Evolutionary conservation across 2,797 vertebrate species (phyloP).

Genomic region (Pantherophis vulpinus): DNA sequence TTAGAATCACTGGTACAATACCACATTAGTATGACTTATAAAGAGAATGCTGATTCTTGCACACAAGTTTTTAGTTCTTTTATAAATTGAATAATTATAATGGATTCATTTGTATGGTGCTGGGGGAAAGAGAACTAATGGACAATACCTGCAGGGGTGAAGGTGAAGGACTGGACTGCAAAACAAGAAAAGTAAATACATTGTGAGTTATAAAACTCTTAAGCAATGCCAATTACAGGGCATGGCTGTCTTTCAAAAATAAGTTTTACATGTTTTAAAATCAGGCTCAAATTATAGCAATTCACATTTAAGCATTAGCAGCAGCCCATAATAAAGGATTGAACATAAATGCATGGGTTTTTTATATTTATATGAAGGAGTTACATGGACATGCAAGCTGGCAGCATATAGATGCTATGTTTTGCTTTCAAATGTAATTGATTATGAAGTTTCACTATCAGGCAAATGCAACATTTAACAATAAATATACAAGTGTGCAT

Average conservation of each 20-base stretch:
- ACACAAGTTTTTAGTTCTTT: slow-evolving; percentile 32
- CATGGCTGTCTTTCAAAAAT: slow-evolving; percentile 34
- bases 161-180: slow-evolving; percentile 91
- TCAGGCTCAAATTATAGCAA: slow-evolving; percentile 45
- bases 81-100: slow-evolving; percentile 32
- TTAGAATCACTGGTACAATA: slow-evolving; percentile 10
- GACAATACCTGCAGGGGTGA: slow-evolving; percentile 92
- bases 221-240: slow-evolving; percentile 32
- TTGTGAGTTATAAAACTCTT: slow-evolving; percentile 78
- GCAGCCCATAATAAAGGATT: slow-evolving; percentile 51
- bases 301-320: slow-evolving; percentile 56
- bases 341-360: slow-evolving; percentile 18
- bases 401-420: slow-evolving; percentile 35
- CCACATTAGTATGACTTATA: slow-evolving; percentile 34
- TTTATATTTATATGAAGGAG: slow-evolving; percentile 1
- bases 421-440: slow-evolving; percentile 37
- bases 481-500: slow-evolving; percentile 10
- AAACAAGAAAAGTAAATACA: slow-evolving; percentile 91
- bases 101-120: slow-evolving; percentile 38
- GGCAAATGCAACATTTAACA: slow-evolving; percentile 43
- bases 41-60: slow-evolving; percentile 18
- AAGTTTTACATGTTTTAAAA: slow-evolving; percentile 16
- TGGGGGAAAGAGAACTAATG: slow-evolving; percentile 77
- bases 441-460: slow-evolving; percentile 36
- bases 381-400: slow-evolving; percentile 21